phyloP scores from a whole-genome alignment of 2,113 vertebrate species.

The Myotis lucifugus region DNA sequence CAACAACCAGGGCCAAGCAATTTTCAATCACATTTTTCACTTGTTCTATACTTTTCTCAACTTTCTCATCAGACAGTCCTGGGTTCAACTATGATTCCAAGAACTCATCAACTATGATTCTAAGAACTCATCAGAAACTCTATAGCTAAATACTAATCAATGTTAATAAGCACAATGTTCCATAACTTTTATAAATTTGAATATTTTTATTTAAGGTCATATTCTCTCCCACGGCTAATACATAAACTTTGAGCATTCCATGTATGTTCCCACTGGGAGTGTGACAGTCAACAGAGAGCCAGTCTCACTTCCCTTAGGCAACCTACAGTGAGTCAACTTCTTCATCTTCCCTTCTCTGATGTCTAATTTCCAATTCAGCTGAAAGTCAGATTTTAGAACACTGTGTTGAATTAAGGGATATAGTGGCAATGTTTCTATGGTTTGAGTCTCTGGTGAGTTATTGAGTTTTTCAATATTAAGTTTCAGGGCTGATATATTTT shows the following conservation, averaged over 20 bases:
- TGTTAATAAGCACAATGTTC: not conserved
- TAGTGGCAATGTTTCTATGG: not conserved
- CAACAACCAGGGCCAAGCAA: too few species aligned
- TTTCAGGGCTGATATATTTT: not conserved
- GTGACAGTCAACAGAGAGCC: not conserved
- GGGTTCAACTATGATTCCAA: not conserved
- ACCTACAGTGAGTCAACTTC: not conserved
- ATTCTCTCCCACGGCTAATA: not conserved
- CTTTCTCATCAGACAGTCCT: not conserved
- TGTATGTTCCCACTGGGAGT: not conserved
- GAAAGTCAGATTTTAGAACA: not conserved
- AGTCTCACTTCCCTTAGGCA: not conserved
- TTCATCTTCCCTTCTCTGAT: not conserved
- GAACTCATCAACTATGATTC: not conserved
- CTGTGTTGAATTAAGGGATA: not conserved
- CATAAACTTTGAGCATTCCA: not conserved
- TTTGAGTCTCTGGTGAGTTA: conserved; percentile 4
- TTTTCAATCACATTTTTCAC: not conserved
- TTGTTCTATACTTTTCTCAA: not conserved
- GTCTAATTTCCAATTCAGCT: not conserved
- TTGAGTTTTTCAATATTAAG: not conserved
- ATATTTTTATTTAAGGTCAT: not conserved
- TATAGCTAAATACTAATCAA: not conserved
- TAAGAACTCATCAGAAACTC: not conserved
- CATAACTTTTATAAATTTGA: not conserved